These are phyloP conservation scores for Trogon surrucura DNA, from an alignment of 2,113 vertebrate genomes.

Conservation along the genomic window DNA sequence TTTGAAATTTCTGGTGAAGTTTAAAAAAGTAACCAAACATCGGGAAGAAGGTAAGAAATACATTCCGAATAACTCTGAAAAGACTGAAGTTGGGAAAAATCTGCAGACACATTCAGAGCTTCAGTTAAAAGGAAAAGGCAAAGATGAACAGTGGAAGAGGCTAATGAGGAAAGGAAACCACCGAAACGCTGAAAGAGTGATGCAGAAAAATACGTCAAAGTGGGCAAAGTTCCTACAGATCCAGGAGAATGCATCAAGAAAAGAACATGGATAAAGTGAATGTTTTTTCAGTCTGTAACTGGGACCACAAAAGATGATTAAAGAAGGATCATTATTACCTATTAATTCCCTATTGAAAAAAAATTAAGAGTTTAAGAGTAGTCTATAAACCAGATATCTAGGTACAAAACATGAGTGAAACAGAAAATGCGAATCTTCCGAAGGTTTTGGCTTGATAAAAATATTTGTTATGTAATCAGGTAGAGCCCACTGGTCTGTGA, in stretches of 20 bases:
- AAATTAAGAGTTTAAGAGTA: not conserved
- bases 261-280: not conserved
- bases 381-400: not conserved
- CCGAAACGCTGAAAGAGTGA: not conserved
- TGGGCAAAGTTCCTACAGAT: not conserved
- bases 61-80: not conserved
- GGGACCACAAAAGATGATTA: not conserved
- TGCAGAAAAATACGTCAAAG: not conserved
- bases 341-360: not conserved
- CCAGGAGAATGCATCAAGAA: not conserved
- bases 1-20: not conserved
- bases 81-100: not conserved
- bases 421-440: not conserved
- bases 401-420: not conserved
- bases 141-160: not conserved
- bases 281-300: not conserved
- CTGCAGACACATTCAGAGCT: not conserved
- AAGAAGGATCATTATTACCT: not conserved
- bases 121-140: not conserved
- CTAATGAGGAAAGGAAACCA: not conserved
- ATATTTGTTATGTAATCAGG: not conserved
- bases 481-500: not conserved
- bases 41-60: not conserved
- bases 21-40: not conserved
- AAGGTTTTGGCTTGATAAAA: not conserved